Evolutionary conservation across 2,113 vertebrate genomes (phyloP).

Genomic region (Plecotus auritus): DNA sequence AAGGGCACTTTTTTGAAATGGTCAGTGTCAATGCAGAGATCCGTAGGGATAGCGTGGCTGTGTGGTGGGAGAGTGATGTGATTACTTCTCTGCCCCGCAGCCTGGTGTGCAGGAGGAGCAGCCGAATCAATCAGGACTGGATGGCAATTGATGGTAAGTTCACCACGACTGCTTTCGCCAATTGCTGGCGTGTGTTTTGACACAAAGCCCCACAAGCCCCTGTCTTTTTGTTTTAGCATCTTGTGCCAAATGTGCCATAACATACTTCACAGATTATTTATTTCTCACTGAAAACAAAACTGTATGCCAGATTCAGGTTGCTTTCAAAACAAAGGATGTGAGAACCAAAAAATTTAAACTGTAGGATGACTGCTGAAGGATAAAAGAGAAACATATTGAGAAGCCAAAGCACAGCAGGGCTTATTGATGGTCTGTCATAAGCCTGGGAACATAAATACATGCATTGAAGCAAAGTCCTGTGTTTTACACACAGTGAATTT

Average conservation of each 20-base stretch:
- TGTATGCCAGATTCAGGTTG: slow-evolving; percentile 58
- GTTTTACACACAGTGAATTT: background rate
- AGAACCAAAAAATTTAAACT: slow-evolving; percentile 48
- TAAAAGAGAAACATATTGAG: slow-evolving; percentile 47
- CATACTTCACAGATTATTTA: slow-evolving; percentile 34
- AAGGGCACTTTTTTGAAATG: background rate
- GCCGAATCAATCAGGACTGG: background rate
- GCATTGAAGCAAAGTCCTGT: background rate
- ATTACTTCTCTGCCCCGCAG: background rate
- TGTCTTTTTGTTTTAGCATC: slow-evolving; percentile 18
- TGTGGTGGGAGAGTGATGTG: background rate
- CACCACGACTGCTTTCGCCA: background rate
- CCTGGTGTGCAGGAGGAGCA: background rate
- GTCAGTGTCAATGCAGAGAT: background rate
- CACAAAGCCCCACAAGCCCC: background rate
- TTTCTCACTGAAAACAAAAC: background rate
- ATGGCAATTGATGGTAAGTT: background rate
- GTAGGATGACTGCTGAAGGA: background rate
- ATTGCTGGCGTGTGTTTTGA: slow-evolving; percentile 13
- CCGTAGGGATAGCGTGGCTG: background rate
- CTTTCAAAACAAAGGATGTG: slow-evolving; percentile 56
- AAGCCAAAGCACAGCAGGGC: background rate
- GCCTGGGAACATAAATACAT: slow-evolving; percentile 39
- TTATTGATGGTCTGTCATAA: background rate
- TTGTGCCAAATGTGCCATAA: slow-evolving; percentile 24